Base-by-base conservation (phyloP, 2,797 vertebrate genomes). In the Pangasius djambal region DNA sequence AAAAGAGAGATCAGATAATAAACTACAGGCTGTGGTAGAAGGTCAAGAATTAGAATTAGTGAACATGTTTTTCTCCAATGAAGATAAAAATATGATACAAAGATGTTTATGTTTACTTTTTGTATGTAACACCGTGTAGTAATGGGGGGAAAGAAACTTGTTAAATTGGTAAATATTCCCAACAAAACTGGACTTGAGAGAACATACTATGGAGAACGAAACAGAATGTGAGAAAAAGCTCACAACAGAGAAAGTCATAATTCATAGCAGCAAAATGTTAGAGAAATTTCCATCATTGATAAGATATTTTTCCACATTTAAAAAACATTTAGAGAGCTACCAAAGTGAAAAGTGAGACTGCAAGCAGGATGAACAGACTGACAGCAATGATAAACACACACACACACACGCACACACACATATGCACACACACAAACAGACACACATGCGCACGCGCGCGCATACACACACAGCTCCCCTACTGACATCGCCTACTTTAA, bases 11-110 rank as follows among this genome's bases (percentile, higher is more conserved):
- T 59, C 20, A 48, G 44, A 87, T 87, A 34, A 86, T 65, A 83
- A 75, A 77, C 85, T 55, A 67, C 37, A 87, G 57, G 50, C 74
- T 28, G 77, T 34, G 57, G n/a, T 61, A 52, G 69, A 55, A 83
- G 78, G 67, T 65, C n/a, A 65, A 28, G n/a, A 77, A 87, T 65
- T 44, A 48, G 16, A 57, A 86, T 48, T 48, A 9, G 34, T 12
- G n/a, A 81, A 55, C 10, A 63, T 13, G 2, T 74, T 48, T 50
- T 69, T 57, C 52, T 87, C n/a, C 12, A 69, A 9, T 74, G 7
- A 8, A 44, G 28, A 55, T 85, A 65, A 57, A 85, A 44, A 78
- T 61, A 61, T 22, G 12, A 61, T 15, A 82, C 20, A 25, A 83
- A 16, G 6, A 63, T 44, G 6, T 44, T 55, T 79, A 31, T 79